These are phyloP conservation scores for Champsocephalus gunnari DNA, from an alignment of 2,797 vertebrate species.

Conservation along the genomic window DNA sequence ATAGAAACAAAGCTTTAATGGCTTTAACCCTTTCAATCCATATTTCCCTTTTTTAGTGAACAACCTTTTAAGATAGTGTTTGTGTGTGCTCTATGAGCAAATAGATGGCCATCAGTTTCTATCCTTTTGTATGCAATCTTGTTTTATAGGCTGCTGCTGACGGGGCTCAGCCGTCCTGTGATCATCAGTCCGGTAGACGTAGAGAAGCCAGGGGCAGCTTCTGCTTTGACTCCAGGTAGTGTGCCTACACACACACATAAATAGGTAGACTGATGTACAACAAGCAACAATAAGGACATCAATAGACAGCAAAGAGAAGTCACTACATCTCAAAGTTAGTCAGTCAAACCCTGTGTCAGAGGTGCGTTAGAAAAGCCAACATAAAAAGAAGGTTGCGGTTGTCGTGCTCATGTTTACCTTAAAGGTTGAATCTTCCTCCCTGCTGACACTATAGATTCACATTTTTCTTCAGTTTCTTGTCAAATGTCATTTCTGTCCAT, in stretches of 20 bases:
- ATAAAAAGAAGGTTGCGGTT: neutral
- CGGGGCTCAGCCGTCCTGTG: constrained; percentile 82
- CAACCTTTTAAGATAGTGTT: neutral
- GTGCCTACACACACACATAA: constrained; percentile 6
- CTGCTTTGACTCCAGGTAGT: constrained; percentile 96
- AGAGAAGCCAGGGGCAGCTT: constrained; percentile 89
- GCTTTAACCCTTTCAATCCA: constrained; percentile 85
- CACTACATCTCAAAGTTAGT: neutral
- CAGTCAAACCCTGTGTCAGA: neutral
- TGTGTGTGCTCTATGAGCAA: neutral
- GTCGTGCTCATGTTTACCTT: neutral
- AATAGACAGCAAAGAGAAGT: neutral
- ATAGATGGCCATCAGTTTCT: neutral
- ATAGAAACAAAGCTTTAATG: constrained; percentile 71
- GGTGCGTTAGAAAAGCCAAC: neutral
- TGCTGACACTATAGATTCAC: neutral
- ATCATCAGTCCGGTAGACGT: constrained; percentile 81
- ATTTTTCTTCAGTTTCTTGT: neutral
- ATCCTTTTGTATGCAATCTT: constrained; percentile 11
- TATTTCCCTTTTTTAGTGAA: neutral
- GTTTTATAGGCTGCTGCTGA: constrained; percentile 76
- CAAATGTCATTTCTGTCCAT: neutral
- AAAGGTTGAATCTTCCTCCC: neutral
- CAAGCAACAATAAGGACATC: neutral
- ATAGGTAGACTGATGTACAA: neutral